Percentiles rank a stretch among this genome's conserved stretches.
Evolutionary conservation across 2,888 invertebrate genomes (phyloP).

Genomic region (Ceriagrion tenellum): DNA sequence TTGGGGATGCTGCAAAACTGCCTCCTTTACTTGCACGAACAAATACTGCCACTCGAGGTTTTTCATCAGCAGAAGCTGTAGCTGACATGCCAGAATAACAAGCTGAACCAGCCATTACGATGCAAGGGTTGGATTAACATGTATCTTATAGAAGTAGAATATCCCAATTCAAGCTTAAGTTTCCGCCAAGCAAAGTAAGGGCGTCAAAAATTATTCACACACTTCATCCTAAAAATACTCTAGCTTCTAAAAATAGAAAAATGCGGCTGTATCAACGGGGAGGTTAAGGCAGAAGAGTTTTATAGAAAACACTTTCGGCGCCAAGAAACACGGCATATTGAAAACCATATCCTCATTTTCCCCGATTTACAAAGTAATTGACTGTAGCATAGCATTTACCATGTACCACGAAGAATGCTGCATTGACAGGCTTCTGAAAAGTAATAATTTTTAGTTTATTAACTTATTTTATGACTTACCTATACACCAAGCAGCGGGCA

Average conservation of each 20-base stretch:
- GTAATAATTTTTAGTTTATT: not conserved
- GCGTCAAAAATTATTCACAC: slow-evolving; percentile 28
- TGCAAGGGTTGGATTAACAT: not conserved
- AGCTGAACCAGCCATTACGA: not conserved
- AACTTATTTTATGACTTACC: not conserved
- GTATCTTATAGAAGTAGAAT: not conserved
- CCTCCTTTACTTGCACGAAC: slow-evolving; percentile 72
- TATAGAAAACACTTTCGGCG: not conserved
- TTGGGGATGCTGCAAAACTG: slow-evolving; percentile 72
- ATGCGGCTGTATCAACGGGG: slow-evolving; percentile 5
- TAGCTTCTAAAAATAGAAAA: slow-evolving; percentile 37
- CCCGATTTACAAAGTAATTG: not conserved
- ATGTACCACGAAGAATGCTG: not conserved
- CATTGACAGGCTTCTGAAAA: not conserved
- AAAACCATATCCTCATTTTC: not conserved
- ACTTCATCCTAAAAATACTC: slow-evolving; percentile 37
- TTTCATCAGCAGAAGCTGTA: not conserved
- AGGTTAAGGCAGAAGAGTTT: not conserved
- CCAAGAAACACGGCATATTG: not conserved
- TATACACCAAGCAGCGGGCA: not conserved
- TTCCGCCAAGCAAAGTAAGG: not conserved
- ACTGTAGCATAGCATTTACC: not conserved
- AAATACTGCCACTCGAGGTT: slow-evolving; percentile 70
- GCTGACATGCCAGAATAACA: not conserved
- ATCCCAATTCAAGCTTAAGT: not conserved